Evolutionary conservation across 2,797 vertebrate species (phyloP).

Genomic region (Galagoides demidoff): DNA sequence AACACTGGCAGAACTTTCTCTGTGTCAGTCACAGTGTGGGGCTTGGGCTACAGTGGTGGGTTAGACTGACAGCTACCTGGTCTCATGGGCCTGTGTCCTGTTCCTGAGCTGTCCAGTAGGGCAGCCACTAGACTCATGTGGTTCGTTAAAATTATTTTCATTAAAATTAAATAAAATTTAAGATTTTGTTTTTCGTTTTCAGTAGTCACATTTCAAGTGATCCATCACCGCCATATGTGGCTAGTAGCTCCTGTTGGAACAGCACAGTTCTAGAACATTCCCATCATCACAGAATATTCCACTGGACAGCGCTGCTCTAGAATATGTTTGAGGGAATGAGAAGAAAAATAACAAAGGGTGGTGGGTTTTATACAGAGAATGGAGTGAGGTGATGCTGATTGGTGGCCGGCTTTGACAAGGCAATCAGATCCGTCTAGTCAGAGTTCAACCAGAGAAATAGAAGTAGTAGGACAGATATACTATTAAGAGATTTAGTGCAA

Average conservation of each 20-base stretch:
- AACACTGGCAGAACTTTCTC: rapidly evolving
- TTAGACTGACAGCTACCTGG: background rate
- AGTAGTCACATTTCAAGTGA: background rate
- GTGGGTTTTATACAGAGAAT: background rate
- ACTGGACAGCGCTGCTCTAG: rapidly evolving
- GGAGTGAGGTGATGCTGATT: rapidly evolving
- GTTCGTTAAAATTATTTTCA: background rate
- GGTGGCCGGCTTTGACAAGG: background rate
- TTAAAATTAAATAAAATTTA: background rate
- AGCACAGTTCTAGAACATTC: background rate
- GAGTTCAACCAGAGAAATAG: background rate
- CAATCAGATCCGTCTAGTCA: background rate
- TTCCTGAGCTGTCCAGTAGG: rapidly evolving
- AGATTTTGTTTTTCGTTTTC: background rate
- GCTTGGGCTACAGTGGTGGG: rapidly evolving
- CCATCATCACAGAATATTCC: background rate
- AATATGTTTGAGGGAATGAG: rapidly evolving
- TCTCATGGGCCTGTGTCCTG: rapidly evolving
- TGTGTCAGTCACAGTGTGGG: rapidly evolving
- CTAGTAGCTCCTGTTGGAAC: rapidly evolving
- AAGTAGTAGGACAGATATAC: rapidly evolving
- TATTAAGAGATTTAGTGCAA: background rate
- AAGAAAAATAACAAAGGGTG: background rate
- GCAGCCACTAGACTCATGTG: rapidly evolving
- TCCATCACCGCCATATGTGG: rapidly evolving